These are phyloP conservation scores for Pteropus alecto DNA, from an alignment of 2,113 vertebrate genomes.

Conservation along the genomic window DNA sequence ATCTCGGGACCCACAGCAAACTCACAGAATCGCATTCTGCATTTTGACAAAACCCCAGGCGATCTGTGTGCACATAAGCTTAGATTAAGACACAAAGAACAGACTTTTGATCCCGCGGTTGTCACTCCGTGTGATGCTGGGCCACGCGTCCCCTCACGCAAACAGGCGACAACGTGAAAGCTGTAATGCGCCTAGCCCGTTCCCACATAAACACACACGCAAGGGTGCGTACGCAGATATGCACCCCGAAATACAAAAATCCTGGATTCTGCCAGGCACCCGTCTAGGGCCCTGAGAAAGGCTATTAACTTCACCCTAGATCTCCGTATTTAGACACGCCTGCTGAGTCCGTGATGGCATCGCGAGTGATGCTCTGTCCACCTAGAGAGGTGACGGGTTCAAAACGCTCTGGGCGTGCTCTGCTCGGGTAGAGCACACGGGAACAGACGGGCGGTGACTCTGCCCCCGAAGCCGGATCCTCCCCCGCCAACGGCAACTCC, in stretches of 20 bases:
- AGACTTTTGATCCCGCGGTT: not conserved
- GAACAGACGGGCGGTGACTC: not conserved
- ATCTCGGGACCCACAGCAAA: accelerated
- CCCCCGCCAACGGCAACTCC: not conserved
- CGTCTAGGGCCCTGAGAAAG: accelerated
- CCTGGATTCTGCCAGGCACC: not conserved
- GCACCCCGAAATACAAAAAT: too few relatives aligned
- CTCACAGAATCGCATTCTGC: not conserved
- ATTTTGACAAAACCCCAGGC: not conserved
- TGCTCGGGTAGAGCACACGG: accelerated
- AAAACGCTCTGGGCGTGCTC: not conserved
- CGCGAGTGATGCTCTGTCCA: not conserved
- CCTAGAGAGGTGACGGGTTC: not conserved
- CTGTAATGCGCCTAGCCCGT: accelerated
- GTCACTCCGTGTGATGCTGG: not conserved
- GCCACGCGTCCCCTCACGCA: not conserved
- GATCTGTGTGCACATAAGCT: accelerated
- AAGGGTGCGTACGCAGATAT: accelerated
- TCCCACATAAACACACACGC: accelerated
- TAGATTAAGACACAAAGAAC: not conserved
- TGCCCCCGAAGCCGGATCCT: not conserved
- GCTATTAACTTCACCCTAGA: not conserved
- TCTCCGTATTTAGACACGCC: not conserved
- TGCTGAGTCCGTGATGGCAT: not conserved
- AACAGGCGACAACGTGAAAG: not conserved